Evolutionary conservation across 2,888 invertebrate genomes (phyloP).

Genomic region (Petrolisthes manimaculis): DNA sequence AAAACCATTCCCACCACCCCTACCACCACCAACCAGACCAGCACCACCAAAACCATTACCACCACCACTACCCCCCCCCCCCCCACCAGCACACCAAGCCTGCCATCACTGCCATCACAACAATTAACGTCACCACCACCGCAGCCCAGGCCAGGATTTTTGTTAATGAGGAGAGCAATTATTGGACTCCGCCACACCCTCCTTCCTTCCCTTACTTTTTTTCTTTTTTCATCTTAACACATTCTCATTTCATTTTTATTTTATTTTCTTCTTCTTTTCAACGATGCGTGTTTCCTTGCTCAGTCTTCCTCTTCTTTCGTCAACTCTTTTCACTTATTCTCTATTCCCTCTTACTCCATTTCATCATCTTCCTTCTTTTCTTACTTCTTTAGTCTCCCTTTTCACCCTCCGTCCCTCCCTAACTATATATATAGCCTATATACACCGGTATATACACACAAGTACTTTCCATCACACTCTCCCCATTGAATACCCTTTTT

Average conservation of each 20-base stretch:
- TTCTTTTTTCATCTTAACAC: background rate
- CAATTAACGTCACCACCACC: background rate
- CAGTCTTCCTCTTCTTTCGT: no score
- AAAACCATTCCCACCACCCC: background rate
- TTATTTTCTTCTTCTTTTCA: no score
- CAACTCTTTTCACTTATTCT: no score
- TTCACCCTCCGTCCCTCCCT: background rate
- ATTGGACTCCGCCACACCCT: background rate
- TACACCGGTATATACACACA: conserved; percentile 3
- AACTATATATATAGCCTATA: conserved; percentile 18
- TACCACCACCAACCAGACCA: background rate
- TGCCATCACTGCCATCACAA: background rate
- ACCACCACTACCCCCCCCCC: background rate
- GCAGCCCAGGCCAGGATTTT: background rate
- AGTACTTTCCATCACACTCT: no score
- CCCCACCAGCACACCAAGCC: background rate
- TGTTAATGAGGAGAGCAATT: conserved; percentile 1
- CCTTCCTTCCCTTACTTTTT: background rate
- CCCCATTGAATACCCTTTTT: no score
- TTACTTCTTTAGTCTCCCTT: no score
- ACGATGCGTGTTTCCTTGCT: no score
- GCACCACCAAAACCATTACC: background rate
- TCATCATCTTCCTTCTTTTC: no score
- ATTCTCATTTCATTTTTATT: no score
- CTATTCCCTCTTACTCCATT: no score